A percentile compares a stretch with the other conserved stretches of the same genome.
These are phyloP conservation scores for Saccostrea glomerata DNA, from an alignment of 1,140 invertebrate species.

Conservation along the genomic window DNA sequence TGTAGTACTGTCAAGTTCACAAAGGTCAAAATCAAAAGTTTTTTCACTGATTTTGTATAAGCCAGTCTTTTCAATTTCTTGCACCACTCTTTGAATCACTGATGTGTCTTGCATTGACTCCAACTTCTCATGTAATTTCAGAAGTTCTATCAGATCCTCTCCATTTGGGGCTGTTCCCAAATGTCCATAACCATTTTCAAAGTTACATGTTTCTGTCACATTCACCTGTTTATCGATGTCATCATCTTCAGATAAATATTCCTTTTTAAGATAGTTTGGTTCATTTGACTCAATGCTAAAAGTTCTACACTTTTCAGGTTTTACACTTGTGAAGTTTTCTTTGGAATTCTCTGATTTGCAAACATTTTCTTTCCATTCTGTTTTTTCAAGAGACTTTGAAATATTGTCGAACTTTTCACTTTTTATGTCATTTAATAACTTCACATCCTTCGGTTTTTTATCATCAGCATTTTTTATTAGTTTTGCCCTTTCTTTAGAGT, in stretches of 20 bases:
- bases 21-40: slow-evolving; percentile 54
- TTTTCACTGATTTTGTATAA: slow-evolving; percentile 51
- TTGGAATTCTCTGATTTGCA: slow-evolving; percentile 2
- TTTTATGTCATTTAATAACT: slow-evolving; percentile 7
- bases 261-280: not conserved
- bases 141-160: slow-evolving; percentile 45
- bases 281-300: slow-evolving; percentile 13
- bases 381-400: not conserved
- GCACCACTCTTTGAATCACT: slow-evolving; percentile 45
- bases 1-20: slow-evolving; percentile 50
- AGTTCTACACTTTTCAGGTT: not conserved
- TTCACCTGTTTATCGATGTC: not conserved
- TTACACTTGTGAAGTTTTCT: slow-evolving; percentile 8
- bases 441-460: slow-evolving; percentile 12
- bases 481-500: not conserved
- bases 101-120: slow-evolving; percentile 45
- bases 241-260: slow-evolving; percentile 2
- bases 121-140: slow-evolving; percentile 46
- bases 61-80: slow-evolving; percentile 50
- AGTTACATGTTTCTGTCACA: not conserved
- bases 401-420: not conserved
- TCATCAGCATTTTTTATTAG: not conserved
- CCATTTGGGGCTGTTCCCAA: slow-evolving; percentile 51
- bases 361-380: slow-evolving; percentile 14
- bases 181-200: slow-evolving; percentile 38